Evolutionary conservation across 2,113 vertebrate genomes (phyloP), one percentile per base, ranked within the genome.

Genomic region (Salvelinus alpinus): DNA sequence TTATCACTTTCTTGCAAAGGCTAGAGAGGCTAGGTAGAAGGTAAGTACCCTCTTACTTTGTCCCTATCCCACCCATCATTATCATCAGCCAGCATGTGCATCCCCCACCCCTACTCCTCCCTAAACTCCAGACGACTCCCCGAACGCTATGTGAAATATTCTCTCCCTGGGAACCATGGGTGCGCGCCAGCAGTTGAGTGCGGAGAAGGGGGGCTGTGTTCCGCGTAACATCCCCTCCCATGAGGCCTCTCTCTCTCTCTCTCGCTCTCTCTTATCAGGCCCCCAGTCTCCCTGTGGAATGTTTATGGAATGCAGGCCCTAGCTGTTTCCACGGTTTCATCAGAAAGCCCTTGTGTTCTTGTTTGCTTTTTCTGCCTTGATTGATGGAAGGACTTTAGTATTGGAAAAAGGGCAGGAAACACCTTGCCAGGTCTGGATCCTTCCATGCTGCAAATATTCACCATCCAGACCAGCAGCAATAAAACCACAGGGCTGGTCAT

Each of bases 301-400:
- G 92, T 89, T 91, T 90, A 87, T 83, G 80, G 86, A 89, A 91
- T 85, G 85, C 86, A 86, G 88, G 75, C 80, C 78, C 51, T 54
- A 14, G 51, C 51, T 76, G 78, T 86, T 91, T 91, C 82, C 78
- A 79, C 66, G 38, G 73, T 84, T 88, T 83, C 78, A 74, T 82
- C 85, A 80, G 85, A 77, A 74, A 86, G 72, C 74, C 78, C 76
- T 79, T 78, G 75, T 89, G 80, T 84, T 84, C 82, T 84, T 91
- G 88, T 91, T 92, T 91, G 86, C 70, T 57, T 86, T 86, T 80
- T 57, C 47, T 60, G 74, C 82, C 82, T 91, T 90, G 89, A 91
- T 90, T 76, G 80, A 79, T 77, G 51, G 70, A 68, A 77, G 38
- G 69, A 71, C 11, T 75, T 75, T 70, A 57, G 77, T 22, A 9